phyloP scores from a whole-genome alignment of 2,797 vertebrate species.

The Aviceda cuculoides region DNA sequence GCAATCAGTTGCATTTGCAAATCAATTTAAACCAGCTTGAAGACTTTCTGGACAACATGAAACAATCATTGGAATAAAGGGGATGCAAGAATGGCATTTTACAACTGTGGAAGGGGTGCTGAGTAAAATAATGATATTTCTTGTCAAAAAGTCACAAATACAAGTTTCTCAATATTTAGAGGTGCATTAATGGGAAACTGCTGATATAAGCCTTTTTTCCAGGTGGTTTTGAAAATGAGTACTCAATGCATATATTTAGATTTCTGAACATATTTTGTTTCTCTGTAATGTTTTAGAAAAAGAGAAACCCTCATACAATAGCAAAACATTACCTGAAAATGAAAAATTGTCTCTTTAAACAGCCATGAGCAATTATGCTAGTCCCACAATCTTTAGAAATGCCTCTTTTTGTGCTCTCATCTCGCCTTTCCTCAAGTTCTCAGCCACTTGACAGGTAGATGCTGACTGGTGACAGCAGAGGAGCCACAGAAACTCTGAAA shows the following conservation, averaged over 20 bases:
- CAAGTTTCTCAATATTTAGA: neutral
- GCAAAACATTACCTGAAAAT: neutral
- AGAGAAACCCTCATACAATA: neutral
- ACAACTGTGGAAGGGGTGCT: neutral
- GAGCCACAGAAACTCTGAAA: constrained; percentile 21
- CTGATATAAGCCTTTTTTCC: neutral
- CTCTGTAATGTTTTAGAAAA: neutral
- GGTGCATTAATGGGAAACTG: neutral
- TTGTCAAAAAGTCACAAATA: neutral
- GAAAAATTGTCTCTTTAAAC: neutral
- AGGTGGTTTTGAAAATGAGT: constrained; percentile 1
- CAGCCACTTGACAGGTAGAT: neutral
- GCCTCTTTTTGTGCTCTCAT: neutral
- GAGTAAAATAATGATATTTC: neutral
- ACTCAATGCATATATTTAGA: neutral
- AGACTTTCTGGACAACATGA: neutral
- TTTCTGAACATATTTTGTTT: neutral
- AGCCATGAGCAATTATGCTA: neutral
- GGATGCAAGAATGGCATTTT: neutral
- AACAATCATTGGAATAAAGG: neutral
- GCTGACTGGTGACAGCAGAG: neutral
- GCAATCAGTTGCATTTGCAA: neutral
- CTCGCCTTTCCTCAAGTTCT: neutral
- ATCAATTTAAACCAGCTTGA: constrained; percentile 1
- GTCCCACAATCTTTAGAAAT: neutral